Base-by-base conservation (phyloP, 1,140 invertebrate genomes). In the Drosophila asahinai region DNA sequence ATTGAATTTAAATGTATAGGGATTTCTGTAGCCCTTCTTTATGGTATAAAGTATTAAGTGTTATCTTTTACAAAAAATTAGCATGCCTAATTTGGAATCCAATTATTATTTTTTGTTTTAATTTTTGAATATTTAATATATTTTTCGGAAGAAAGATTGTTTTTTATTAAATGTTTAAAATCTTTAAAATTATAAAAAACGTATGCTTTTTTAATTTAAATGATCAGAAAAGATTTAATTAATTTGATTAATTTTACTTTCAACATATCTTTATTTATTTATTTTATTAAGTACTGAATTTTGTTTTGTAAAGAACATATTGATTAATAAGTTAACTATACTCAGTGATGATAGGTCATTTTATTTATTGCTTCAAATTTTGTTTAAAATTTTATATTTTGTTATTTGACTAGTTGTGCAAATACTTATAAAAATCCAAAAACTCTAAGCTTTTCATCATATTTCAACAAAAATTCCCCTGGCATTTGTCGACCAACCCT, bases 401-500 rank as follows among this genome's bases (percentile, higher is more conserved):
- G 22, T 25, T 25, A 25, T 25, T 25, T 25, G 22, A 9, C 2
- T 33, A 33, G 27, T 30, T 30, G 27, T 30, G 27, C 6, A 30
- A 30, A 30, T 6, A 7, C 7, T 30, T 30, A 27, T 30, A 30
- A 1, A 5, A 6, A 30, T 1, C 5, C 6, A 7, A 30, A 30
- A 30, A 30, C 27, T 27, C 6, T 5, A 27, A 27, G 27, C 27
- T 27, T 27, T 27, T 7, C 27, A 27, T 6, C 27, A 27, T 27
- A 17, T 17, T 40, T 38, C 6, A 27, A 3, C 22, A 54, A 15
- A 36, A 19, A 65, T 65, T 61, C 55, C 12, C 7, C n/a, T 30
- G 5, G 8, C 27, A 3, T 6, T 57, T 48, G 59, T 67, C 55
- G 68, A 82, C 59, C 80, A 83, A 55, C 25, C 48, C 51, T 62